A percentile compares a stretch with the other conserved stretches of the same genome.
These are phyloP conservation scores for Onchidella celtica DNA, from an alignment of 2,888 invertebrate species.

Conservation along the genomic window DNA sequence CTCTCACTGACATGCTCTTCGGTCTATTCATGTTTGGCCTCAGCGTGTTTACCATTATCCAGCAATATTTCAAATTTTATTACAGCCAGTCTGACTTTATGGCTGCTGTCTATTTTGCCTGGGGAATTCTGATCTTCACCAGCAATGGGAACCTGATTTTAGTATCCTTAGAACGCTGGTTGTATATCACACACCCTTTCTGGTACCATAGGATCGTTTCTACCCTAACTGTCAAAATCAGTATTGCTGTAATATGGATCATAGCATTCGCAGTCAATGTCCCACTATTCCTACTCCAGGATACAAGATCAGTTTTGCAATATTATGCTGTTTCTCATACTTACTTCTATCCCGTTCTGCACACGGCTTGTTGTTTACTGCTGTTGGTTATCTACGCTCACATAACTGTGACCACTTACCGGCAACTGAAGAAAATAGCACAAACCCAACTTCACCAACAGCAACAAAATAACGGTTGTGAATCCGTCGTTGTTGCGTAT, in stretches of 20 bases:
- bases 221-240: background rate
- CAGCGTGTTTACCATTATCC: background rate
- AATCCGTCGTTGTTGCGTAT: no score
- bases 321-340: background rate
- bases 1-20: background rate
- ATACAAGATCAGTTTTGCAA: background rate
- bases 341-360: conserved; percentile 20
- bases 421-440: conserved; percentile 25
- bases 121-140: conserved; percentile 24
- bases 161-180: conserved; percentile 33
- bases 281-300: background rate
- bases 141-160: conserved; percentile 16
- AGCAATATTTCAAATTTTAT: background rate
- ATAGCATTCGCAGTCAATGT: conserved; percentile 15
- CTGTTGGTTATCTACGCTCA: conserved; percentile 23
- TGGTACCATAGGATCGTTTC: conserved; percentile 25
- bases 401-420: conserved; percentile 30
- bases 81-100: background rate
- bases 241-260: conserved; percentile 11
- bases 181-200: conserved; percentile 37
- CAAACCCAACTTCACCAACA: conserved; percentile 5
- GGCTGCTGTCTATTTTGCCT: background rate
- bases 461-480: background rate
- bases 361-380: conserved; percentile 17
- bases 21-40: background rate